Base-by-base conservation (phyloP, 1,140 invertebrate species). In the Teleogryllus occipitalis region DNA sequence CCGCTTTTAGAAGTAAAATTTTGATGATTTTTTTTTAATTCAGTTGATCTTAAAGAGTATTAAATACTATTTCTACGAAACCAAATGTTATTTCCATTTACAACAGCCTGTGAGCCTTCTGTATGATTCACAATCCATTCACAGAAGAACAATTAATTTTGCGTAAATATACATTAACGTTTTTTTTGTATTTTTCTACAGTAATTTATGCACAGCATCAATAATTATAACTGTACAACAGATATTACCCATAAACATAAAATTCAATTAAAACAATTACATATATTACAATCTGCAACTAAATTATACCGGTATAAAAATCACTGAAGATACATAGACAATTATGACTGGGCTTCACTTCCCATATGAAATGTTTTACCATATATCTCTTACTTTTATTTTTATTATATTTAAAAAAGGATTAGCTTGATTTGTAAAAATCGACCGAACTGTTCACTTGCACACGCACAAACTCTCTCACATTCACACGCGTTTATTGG, bases 281-380 rank as follows among this genome's bases (percentile, higher is more conserved):
- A 75, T 79, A 79, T 79, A 79, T 75, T 75, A 47, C 73, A 75
- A 77, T 75, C 74, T 79, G 74, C 47, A 79, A 79, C 78, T 79
- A 79, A 79, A 79, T 65, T 21, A 79, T 80, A 80, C 75, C 79
- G 76, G 54, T 80, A 80, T 80, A 80, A 80, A 80, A 80, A 80
- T 72, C 76, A 76, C 75, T 76, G 48, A 47, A 80, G n/a, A 76
- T 80, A 80, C 79, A 80, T 77, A 74, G 79, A 80, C 48, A 77
- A 80, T 80, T 80, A 80, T 80, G 79, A 80, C 79, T 80, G 75
- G 73, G 76, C 47, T 76, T 77, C 48, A 76, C 54, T 72, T 72
- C 79, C 75, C 75, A 22, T 65, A 74, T 48, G 79, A 18, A 80
- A 47, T 46, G 76, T 46, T n/a, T 1, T 12, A 77, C 21, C 73